Conservation (phyloP, 2,113 vertebrate species). For the Pongo abelii region DNA sequence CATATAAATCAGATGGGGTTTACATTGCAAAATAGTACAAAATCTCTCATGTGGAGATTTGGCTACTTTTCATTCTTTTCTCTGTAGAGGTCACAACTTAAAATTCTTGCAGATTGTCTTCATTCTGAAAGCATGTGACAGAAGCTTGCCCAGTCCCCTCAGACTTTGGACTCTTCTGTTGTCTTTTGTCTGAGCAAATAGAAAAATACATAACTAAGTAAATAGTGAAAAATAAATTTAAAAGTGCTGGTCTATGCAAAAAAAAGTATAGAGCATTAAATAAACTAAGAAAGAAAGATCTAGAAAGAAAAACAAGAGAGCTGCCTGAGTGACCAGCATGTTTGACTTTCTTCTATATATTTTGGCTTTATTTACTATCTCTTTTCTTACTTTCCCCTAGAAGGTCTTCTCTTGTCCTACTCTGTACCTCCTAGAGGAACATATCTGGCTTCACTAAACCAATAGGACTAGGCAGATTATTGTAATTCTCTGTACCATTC, state of each 20-base stretch:
- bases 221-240: not conserved
- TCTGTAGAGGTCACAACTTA: not conserved
- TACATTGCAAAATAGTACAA: slow-evolving; percentile 30
- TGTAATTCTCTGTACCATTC: not conserved
- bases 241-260: not conserved
- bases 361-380: not conserved
- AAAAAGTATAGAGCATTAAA: not conserved
- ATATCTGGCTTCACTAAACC: not conserved
- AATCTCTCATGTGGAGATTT: slow-evolving; percentile 41
- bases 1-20: slow-evolving; percentile 37
- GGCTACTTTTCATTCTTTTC: slow-evolving; percentile 43
- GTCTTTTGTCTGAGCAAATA: not conserved
- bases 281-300: not conserved
- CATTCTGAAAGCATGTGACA: slow-evolving; percentile 46
- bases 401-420: not conserved
- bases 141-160: not conserved
- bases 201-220: not conserved
- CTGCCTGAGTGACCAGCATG: not conserved
- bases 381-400: not conserved
- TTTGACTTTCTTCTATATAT: not conserved
- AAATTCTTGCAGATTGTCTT: slow-evolving; percentile 34
- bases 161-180: not conserved
- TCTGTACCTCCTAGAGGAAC: not conserved
- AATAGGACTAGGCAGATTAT: not conserved
- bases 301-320: not conserved